These are phyloP conservation scores for Lingula anatina DNA, from an alignment of 2,888 invertebrate genomes.

Conservation along the genomic window DNA sequence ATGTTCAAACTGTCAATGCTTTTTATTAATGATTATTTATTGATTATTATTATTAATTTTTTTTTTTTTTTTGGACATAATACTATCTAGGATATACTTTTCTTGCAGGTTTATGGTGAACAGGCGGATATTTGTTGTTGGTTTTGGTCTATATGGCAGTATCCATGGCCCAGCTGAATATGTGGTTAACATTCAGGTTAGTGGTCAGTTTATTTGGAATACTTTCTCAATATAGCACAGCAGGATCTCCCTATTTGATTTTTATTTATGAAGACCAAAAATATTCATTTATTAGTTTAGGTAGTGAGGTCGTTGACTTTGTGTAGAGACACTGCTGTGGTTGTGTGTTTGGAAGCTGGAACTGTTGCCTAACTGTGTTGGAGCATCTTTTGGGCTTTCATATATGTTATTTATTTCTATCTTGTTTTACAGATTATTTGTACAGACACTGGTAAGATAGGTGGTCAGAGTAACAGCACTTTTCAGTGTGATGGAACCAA, in stretches of 20 bases:
- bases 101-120: conserved; percentile 69
- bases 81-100: no score
- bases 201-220: neutral
- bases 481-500: conserved; percentile 76
- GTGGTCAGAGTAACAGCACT: conserved; percentile 68
- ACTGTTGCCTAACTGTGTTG: no score
- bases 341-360: no score
- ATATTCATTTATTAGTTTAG: neutral
- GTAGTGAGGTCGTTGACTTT: neutral
- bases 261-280: neutral
- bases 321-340: neutral
- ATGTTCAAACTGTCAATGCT: neutral
- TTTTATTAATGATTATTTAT: no score
- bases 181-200: conserved; percentile 65
- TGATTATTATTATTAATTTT: no score
- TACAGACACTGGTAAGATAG: conserved; percentile 68
- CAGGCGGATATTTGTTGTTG: conserved; percentile 73
- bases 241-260: neutral
- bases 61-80: no score
- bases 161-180: conserved; percentile 73
- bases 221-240: neutral
- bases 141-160: conserved; percentile 79
- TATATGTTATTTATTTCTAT: neutral
- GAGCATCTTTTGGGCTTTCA: no score
- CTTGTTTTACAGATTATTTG: conserved; percentile 66